These are phyloP conservation scores for Holothuria scabra DNA, from an alignment of 53 echinoderm and acorn worm genomes.

Conservation along the genomic window DNA sequence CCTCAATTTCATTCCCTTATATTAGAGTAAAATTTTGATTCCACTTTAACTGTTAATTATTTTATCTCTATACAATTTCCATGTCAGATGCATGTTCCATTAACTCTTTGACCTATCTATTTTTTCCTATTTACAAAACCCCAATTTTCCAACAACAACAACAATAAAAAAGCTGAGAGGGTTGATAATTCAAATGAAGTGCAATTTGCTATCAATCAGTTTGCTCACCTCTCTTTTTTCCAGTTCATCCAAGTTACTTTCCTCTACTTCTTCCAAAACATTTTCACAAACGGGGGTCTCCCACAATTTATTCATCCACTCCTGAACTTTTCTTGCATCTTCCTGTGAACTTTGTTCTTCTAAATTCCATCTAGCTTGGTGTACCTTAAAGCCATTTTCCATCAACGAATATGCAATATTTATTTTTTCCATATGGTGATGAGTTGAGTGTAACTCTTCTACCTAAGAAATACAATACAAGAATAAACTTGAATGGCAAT, in stretches of 20 bases:
- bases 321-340: neutral
- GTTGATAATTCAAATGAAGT: too few species aligned
- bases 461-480: neutral
- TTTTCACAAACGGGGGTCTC: neutral
- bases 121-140: too few species aligned
- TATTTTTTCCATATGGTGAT: neutral
- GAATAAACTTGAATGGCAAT: neutral
- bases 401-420: neutral
- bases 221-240: neutral
- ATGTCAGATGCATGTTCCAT: too few species aligned
- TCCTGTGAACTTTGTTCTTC: neutral
- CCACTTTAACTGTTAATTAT: too few species aligned
- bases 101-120: too few species aligned
- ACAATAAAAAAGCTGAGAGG: too few species aligned
- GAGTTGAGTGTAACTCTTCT: neutral
- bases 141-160: too few species aligned
- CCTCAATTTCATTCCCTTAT: too few species aligned
- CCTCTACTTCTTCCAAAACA: neutral
- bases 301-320: neutral
- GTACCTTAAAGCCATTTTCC: conserved; percentile 22
- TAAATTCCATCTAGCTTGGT: neutral
- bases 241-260: neutral
- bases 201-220: too few species aligned
- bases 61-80: too few species aligned
- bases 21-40: too few species aligned